phyloP scores from a whole-genome alignment of 2,113 vertebrate species.

The Gymnocephalus cernua region DNA sequence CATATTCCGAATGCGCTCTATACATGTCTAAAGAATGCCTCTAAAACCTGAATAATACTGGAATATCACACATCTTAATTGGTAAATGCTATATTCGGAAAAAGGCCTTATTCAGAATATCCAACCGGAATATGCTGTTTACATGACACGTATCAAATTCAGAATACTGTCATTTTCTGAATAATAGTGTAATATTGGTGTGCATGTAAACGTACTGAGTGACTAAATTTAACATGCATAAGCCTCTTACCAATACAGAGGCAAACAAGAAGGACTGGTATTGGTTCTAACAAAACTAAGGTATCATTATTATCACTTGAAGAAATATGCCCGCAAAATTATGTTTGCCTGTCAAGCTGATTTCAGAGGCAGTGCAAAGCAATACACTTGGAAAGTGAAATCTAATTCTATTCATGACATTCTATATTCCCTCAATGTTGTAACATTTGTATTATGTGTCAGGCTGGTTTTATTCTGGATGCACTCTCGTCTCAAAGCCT shows the following conservation, averaged over 20 bases:
- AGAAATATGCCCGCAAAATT: slow-evolving; percentile 53
- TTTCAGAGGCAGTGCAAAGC: slow-evolving; percentile 56
- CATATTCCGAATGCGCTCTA: no score
- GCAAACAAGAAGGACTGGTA: slow-evolving; percentile 61
- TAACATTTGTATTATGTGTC: slow-evolving; percentile 69
- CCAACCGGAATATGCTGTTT: no score
- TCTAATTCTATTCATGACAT: slow-evolving; percentile 80
- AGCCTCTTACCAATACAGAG: slow-evolving; percentile 70
- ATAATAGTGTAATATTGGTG: no score
- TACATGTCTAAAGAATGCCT: no score
- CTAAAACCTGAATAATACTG: no score
- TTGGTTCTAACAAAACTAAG: slow-evolving; percentile 68
- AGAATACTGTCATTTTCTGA: no score
- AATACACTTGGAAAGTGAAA: slow-evolving; percentile 71
- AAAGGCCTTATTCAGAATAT: no score
- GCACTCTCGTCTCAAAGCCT: slow-evolving; percentile 55
- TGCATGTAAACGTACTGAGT: not conserved
- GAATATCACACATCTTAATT: no score
- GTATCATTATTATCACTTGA: slow-evolving; percentile 65
- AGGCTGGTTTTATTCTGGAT: slow-evolving; percentile 60
- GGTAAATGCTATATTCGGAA: no score
- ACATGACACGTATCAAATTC: no score
- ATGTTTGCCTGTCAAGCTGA: slow-evolving; percentile 71
- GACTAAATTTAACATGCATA: slow-evolving; percentile 71
- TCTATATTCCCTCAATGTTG: slow-evolving; percentile 66